phyloP scores from a whole-genome alignment of 2,888 invertebrate genomes.

The Microctonus aethiopoides region DNA sequence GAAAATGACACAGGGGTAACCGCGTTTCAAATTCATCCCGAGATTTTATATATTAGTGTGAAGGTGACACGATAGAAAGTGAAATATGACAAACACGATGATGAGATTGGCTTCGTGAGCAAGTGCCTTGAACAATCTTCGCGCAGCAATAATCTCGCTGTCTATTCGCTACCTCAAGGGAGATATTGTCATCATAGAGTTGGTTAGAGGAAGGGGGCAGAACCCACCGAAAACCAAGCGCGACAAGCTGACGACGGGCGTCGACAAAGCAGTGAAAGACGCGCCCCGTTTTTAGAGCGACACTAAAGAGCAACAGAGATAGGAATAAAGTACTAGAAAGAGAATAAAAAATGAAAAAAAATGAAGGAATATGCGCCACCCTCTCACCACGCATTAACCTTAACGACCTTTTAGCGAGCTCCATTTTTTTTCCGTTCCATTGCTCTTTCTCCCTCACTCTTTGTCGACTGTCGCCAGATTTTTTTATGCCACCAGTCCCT shows the following conservation, averaged over 20 bases:
- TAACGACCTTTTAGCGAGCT: slow-evolving; percentile 61
- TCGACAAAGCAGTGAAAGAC: slow-evolving; percentile 15
- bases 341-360: background rate
- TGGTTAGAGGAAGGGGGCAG: background rate
- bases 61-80: slow-evolving; percentile 22
- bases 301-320: background rate
- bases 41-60: slow-evolving; percentile 5
- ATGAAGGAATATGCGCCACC: slow-evolving; percentile 26
- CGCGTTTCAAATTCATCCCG: slow-evolving; percentile 27
- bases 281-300: slow-evolving; percentile 12
- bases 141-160: background rate
- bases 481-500: slow-evolving; percentile 44
- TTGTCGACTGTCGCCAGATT: slow-evolving; percentile 21
- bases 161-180: too few species aligned
- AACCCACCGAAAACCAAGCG: slow-evolving; percentile 27
- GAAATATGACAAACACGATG: slow-evolving; percentile 37
- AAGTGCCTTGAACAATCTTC: background rate
- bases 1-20: slow-evolving; percentile 17
- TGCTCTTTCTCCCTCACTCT: slow-evolving; percentile 11
- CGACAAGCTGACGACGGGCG: slow-evolving; percentile 21
- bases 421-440: slow-evolving; percentile 44
- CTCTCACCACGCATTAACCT: slow-evolving; percentile 58
- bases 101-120: background rate
- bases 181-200: background rate
- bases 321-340: background rate